These are phyloP conservation scores for Megaleporinus macrocephalus DNA, from an alignment of 2,113 vertebrate species.

Conservation along the genomic window DNA sequence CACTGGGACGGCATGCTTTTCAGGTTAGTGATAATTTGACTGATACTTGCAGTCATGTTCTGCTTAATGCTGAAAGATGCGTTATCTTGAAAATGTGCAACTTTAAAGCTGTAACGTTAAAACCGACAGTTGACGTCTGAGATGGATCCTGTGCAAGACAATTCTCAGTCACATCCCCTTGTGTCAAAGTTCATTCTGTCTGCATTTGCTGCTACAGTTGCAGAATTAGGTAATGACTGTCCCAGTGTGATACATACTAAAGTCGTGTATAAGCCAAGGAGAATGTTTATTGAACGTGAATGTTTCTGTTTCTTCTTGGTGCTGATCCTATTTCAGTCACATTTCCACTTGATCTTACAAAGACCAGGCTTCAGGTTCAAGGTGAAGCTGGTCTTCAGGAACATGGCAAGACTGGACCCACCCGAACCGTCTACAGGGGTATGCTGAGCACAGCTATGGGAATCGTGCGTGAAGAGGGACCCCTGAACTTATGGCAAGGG, in stretches of 20 bases:
- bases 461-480: constrained; percentile 82
- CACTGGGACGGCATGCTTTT: background rate
- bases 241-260: background rate
- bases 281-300: background rate
- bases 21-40: background rate
- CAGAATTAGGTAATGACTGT: constrained; percentile 81
- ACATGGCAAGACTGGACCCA: constrained; percentile 19
- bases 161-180: constrained; percentile 75
- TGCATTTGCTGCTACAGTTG: constrained; percentile 82
- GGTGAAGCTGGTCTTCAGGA: constrained; percentile 74
- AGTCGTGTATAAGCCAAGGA: background rate
- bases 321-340: constrained; percentile 72
- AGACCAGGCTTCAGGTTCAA: constrained; percentile 88
- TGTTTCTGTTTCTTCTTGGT: background rate
- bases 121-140: constrained; percentile 1
- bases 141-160: constrained; percentile 60
- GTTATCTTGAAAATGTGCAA: background rate
- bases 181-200: constrained; percentile 83
- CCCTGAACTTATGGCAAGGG: constrained; percentile 85
- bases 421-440: constrained; percentile 68
- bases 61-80: too few relatives aligned
- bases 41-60: background rate
- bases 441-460: constrained; percentile 81
- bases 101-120: background rate
- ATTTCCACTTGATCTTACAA: constrained; percentile 86